Conservation (phyloP, 2,888 invertebrate species). For the Nysson spinosus region DNA sequence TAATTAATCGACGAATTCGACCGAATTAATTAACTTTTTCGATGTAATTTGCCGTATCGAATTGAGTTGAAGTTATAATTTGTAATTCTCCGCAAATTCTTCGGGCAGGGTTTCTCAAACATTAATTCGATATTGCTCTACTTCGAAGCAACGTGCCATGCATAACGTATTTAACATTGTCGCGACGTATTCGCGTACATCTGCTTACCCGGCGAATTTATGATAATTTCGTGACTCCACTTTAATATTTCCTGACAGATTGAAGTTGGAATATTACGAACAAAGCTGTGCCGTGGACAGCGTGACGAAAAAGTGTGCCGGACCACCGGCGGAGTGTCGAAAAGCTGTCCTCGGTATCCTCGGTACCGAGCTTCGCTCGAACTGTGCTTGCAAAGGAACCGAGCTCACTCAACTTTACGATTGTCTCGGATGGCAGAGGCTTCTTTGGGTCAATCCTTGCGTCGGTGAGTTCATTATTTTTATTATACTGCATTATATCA, state of each 20-base stretch:
- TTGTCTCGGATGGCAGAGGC: slow-evolving; percentile 93
- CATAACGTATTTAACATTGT: too few relatives aligned
- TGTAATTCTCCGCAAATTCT: too few relatives aligned
- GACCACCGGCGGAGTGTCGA: slow-evolving; percentile 90
- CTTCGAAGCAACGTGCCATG: too few relatives aligned
- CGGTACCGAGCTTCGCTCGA: slow-evolving; percentile 92
- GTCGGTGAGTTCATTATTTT: slow-evolving; percentile 84
- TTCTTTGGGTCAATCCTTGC: slow-evolving; percentile 95
- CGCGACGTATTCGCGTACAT: too few relatives aligned
- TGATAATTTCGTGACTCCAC: neutral
- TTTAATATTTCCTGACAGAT: slow-evolving; percentile 81
- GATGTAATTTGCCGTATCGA: too few relatives aligned
- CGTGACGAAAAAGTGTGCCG: slow-evolving; percentile 92
- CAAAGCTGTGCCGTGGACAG: slow-evolving; percentile 95
- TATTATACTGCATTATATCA: neutral
- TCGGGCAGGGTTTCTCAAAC: too few relatives aligned
- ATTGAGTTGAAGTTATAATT: too few relatives aligned
- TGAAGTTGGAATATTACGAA: slow-evolving; percentile 91
- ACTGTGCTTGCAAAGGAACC: slow-evolving; percentile 92
- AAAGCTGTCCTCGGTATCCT: slow-evolving; percentile 91
- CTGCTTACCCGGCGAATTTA: too few relatives aligned
- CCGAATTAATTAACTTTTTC: too few relatives aligned
- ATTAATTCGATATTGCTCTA: too few relatives aligned
- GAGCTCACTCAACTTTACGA: slow-evolving; percentile 91
- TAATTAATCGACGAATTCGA: too few relatives aligned